phyloP scores from a whole-genome alignment of 23 tunicate genomes.

The Corella eumyota region DNA sequence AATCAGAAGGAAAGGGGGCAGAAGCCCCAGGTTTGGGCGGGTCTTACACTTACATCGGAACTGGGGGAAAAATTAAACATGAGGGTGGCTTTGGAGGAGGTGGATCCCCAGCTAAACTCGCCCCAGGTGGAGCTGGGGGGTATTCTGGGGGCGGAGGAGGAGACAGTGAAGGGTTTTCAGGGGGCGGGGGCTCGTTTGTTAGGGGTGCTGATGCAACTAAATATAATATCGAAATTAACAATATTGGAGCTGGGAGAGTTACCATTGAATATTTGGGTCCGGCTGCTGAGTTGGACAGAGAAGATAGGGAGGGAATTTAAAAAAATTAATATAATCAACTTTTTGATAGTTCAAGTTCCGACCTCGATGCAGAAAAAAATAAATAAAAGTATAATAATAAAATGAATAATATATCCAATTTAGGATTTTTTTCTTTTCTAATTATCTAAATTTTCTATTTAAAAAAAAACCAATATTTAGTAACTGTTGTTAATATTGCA shows the following conservation, averaged over 20 bases:
- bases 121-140: slow-evolving; percentile 99
- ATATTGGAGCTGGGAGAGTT: slow-evolving; percentile 54
- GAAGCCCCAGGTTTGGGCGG: slow-evolving; percentile 53
- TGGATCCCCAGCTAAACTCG: slow-evolving; percentile 78
- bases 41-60: slow-evolving; percentile 29
- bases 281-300: slow-evolving; percentile 7
- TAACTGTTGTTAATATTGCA: no score
- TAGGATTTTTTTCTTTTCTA: no score
- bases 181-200: slow-evolving; percentile 89
- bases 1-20: slow-evolving; percentile 15
- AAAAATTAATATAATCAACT: no score
- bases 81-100: slow-evolving; percentile 99
- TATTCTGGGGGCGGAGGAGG: slow-evolving; percentile 99
- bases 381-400: no score
- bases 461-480: no score
- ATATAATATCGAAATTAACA: slow-evolving; percentile 31
- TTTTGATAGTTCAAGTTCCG: no score
- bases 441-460: no score
- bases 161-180: slow-evolving; percentile 69
- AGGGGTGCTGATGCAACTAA: slow-evolving; percentile 15
- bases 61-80: no score
- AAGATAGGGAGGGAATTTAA: background rate
- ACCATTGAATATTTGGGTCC: slow-evolving; percentile 55
- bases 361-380: no score
- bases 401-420: no score